A percentile compares a stretch with the other conserved stretches of the same genome.
These are phyloP conservation scores for Penaeus chinensis DNA, from an alignment of 1,140 invertebrate species.

Conservation along the genomic window DNA sequence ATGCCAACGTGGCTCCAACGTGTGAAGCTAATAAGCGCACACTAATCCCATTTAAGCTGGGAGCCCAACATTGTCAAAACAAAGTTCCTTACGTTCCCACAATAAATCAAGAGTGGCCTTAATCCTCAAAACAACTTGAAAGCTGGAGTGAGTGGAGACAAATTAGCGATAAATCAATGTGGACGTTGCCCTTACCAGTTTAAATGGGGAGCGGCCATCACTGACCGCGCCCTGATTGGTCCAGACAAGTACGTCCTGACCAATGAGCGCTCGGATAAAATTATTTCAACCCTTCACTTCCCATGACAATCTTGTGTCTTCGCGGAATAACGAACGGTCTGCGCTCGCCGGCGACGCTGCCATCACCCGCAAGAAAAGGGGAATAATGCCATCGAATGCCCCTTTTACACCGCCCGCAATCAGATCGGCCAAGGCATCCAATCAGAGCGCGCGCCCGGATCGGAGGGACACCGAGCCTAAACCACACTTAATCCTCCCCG, in stretches of 20 bases:
- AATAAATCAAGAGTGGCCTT: neutral
- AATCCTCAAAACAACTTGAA: slow-evolving; percentile 51
- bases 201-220: slow-evolving; percentile 38
- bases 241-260: slow-evolving; percentile 41
- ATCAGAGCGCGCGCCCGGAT: neutral
- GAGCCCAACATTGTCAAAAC: no score
- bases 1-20: no score
- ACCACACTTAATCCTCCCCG: slow-evolving; percentile 1
- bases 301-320: neutral
- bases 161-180: slow-evolving; percentile 52
- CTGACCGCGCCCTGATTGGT: slow-evolving; percentile 35
- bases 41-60: no score
- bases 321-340: neutral
- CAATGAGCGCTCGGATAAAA: slow-evolving; percentile 27
- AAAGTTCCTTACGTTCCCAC: no score
- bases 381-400: no score
- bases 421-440: neutral
- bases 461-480: neutral
- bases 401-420: neutral
- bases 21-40: no score
- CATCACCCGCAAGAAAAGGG: no score
- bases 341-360: no score
- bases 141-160: slow-evolving; percentile 42
- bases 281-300: slow-evolving; percentile 7
- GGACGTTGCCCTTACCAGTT: slow-evolving; percentile 46